Conservation (phyloP, 2,113 vertebrate species). For the Melospiza georgiana region DNA sequence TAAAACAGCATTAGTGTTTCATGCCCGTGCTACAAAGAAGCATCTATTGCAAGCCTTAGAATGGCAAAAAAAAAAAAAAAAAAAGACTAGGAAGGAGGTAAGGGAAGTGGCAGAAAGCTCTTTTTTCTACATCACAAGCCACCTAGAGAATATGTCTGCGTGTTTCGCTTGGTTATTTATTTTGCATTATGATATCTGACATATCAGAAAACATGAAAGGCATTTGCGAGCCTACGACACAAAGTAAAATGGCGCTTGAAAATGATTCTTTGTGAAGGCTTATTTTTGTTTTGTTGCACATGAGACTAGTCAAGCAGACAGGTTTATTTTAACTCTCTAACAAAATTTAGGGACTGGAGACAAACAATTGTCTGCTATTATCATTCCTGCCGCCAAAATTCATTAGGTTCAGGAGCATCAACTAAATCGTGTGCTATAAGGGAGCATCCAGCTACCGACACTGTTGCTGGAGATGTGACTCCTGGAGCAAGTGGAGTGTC, state of each 20-base stretch:
- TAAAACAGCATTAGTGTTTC: not conserved
- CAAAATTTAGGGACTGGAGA: conserved; percentile 37
- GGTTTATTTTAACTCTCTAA: conserved; percentile 54
- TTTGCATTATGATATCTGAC: conserved; percentile 39
- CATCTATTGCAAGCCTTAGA: not conserved
- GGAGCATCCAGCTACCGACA: not conserved
- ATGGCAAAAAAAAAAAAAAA: not conserved
- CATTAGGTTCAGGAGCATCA: conserved; percentile 36
- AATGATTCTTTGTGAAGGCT: conserved; percentile 58
- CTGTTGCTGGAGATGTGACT: not conserved
- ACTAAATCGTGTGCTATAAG: not conserved
- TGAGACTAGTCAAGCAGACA: conserved; percentile 51
- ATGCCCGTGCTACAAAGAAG: not conserved
- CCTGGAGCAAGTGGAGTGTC: not conserved
- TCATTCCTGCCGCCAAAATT: not conserved
- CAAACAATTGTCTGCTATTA: conserved; percentile 50
- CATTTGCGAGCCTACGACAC: not conserved
- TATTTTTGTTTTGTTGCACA: conserved; percentile 46
- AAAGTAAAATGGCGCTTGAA: conserved; percentile 37
- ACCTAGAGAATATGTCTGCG: not conserved
- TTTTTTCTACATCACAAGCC: not conserved
- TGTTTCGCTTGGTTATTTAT: conserved; percentile 12
- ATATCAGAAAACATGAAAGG: conserved; percentile 8
- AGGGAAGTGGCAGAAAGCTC: not conserved
- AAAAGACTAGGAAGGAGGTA: not conserved